phyloP scores from a whole-genome alignment of 2,797 vertebrate genomes.

The Falco concolor region DNA sequence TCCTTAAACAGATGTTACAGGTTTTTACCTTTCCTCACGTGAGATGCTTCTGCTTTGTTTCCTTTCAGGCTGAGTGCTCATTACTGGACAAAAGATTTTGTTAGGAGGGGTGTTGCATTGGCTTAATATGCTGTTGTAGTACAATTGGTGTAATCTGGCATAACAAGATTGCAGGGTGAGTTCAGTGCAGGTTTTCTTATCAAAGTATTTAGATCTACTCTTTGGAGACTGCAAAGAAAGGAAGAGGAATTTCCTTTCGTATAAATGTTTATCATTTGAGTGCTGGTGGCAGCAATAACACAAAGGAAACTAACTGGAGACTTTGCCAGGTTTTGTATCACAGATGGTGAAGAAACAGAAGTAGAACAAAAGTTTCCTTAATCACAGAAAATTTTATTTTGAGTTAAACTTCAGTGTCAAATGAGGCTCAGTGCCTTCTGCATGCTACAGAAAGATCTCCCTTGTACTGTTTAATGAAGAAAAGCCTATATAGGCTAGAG shows the following conservation, averaged over 20 bases:
- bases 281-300: constrained; percentile 43
- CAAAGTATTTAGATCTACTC: neutral
- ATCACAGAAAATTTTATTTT: constrained; percentile 24
- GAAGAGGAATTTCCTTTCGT: constrained; percentile 37
- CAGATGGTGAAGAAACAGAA: constrained; percentile 55
- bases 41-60: neutral
- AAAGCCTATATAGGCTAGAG: neutral
- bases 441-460: neutral
- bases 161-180: neutral
- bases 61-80: neutral
- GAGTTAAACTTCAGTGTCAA: constrained; percentile 32
- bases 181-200: neutral
- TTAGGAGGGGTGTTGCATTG: neutral
- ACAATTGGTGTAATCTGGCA: neutral
- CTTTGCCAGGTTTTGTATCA: constrained; percentile 49
- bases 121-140: neutral
- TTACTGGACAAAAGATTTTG: neutral
- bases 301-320: constrained; percentile 34
- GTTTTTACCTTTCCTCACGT: neutral
- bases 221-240: neutral
- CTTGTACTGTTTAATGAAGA: neutral
- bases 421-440: constrained; percentile 12
- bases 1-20: neutral
- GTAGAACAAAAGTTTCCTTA: constrained; percentile 59
- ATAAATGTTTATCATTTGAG: constrained; percentile 19